Percentiles rank a stretch among this genome's conserved stretches.
Evolutionary conservation across 1,140 invertebrate species (phyloP).

Genomic region (Drosophila truncata): DNA sequence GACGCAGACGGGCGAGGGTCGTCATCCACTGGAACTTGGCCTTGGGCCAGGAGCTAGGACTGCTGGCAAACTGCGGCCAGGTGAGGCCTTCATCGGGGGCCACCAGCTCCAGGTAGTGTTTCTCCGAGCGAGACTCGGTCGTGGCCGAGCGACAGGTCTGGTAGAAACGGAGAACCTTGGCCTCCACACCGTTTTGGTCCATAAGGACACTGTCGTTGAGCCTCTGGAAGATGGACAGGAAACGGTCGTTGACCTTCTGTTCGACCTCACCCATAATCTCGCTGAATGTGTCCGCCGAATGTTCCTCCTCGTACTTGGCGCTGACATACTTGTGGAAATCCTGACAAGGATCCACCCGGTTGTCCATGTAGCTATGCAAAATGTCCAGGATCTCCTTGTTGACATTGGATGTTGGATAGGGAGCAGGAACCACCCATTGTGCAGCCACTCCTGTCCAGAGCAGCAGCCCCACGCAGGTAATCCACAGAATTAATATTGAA

Average conservation of each 20-base stretch:
- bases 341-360: slow-evolving; percentile 17
- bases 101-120: slow-evolving; percentile 48
- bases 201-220: slow-evolving; percentile 6
- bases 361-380: slow-evolving; percentile 19
- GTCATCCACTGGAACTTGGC: slow-evolving; percentile 64
- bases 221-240: slow-evolving; percentile 25
- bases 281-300: slow-evolving; percentile 24
- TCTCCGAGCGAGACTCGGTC: neutral
- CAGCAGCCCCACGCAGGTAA: slow-evolving; percentile 7
- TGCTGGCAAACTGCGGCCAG: slow-evolving; percentile 52
- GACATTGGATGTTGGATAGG: neutral
- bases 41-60: slow-evolving; percentile 11
- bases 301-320: slow-evolving; percentile 58
- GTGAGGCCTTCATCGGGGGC: slow-evolving; percentile 30
- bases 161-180: slow-evolving; percentile 46
- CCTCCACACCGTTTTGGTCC: slow-evolving; percentile 34
- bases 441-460: slow-evolving; percentile 5
- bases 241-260: slow-evolving; percentile 43
- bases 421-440: slow-evolving; percentile 7
- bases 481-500: neutral
- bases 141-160: slow-evolving; percentile 36
- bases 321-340: slow-evolving; percentile 33
- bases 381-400: slow-evolving; percentile 5
- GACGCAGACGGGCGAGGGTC: slow-evolving; percentile 58
- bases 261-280: slow-evolving; percentile 58